Percentiles rank a stretch among this genome's conserved stretches.
phyloP scores from a whole-genome alignment of 1,140 invertebrate species.

The Teleogryllus occipitalis region DNA sequence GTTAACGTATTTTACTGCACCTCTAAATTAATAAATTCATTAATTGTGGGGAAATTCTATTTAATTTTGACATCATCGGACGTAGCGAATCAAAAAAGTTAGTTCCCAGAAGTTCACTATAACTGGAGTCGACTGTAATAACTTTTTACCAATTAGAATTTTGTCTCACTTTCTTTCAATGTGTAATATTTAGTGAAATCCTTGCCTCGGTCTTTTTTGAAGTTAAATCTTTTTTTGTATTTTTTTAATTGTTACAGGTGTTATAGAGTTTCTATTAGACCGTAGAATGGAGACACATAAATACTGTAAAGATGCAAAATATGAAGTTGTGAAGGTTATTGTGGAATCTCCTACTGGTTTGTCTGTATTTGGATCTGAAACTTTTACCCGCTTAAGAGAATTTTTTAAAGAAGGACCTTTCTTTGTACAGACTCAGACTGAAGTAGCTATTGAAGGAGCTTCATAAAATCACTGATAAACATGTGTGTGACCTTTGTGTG shows the following conservation, averaged over 20 bases:
- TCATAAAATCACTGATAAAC: constrained; percentile 30
- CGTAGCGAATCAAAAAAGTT: too few relatives aligned
- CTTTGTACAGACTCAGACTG: constrained; percentile 51
- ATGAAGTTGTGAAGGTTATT: constrained; percentile 56
- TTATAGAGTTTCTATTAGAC: constrained; percentile 68
- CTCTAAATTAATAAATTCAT: too few relatives aligned
- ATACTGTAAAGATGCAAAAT: constrained; percentile 65
- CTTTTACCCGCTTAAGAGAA: constrained; percentile 48
- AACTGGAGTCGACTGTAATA: too few relatives aligned
- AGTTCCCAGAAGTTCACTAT: too few relatives aligned
- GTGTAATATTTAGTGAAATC: too few relatives aligned
- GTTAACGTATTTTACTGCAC: too few relatives aligned
- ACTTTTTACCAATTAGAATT: too few relatives aligned
- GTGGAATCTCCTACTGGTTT: constrained; percentile 44
- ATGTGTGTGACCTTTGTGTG: background rate
- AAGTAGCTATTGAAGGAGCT: constrained; percentile 59
- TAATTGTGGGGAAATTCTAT: too few relatives aligned
- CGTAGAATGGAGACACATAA: constrained; percentile 57
- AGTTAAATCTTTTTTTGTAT: background rate
- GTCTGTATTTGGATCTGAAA: constrained; percentile 53
- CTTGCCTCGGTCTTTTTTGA: background rate
- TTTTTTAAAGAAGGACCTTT: constrained; percentile 66
- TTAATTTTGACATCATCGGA: too few relatives aligned
- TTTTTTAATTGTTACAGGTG: constrained; percentile 41
- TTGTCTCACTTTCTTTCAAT: too few relatives aligned